Evolutionary conservation across 2,797 vertebrate genomes (phyloP), one percentile per base, ranked within the genome.

Genomic region (Streptopelia turtur): DNA sequence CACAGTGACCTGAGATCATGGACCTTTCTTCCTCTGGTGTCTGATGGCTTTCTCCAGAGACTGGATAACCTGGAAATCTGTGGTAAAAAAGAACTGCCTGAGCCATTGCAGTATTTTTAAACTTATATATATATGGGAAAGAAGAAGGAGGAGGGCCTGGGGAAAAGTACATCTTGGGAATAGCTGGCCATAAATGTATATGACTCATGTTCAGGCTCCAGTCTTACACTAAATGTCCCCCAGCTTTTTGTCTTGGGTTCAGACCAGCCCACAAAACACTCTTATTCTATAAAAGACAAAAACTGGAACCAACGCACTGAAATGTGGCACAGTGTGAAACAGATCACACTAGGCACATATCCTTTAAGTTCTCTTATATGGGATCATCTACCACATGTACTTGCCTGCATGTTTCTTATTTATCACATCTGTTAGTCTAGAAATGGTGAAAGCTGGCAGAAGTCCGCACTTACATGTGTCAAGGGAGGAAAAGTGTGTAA

Each of bases 401-500:
- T 57, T 91, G 64, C 57, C 7, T 70, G 9, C 4, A 1, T 28
- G 25, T 59, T 5, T 95, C 15, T 63, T 13, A 17, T 39, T 89
- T 55, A 17, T 41, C 10, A 8, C 4, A 50, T 28, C 27, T 70
- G 13, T 66, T 61, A n/a, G 28, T 52, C 23, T 60, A 53, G 24
- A 64, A 72, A n/a, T 27, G 13, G 13, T 69, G 39, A 84, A 87
- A 84, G 39, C 27, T 79, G 50, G 2, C n/a, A 77, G 64, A 76
- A 66, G 16, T 16, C 16, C 21, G 15, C 15, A 35, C 20, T 53
- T 63, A 22, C 24, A 20, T 3, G 0, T 27, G 12, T 20, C 43
- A 2, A 6, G 5, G 15, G 1, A 1, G 2, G 9, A 1, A 50
- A 56, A 53, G 12, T 16, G 4, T 1, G 1, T 39, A 63, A 57